Evolutionary conservation across 2,797 vertebrate genomes (phyloP).

Genomic region (Crocodylus rhombifer): DNA sequence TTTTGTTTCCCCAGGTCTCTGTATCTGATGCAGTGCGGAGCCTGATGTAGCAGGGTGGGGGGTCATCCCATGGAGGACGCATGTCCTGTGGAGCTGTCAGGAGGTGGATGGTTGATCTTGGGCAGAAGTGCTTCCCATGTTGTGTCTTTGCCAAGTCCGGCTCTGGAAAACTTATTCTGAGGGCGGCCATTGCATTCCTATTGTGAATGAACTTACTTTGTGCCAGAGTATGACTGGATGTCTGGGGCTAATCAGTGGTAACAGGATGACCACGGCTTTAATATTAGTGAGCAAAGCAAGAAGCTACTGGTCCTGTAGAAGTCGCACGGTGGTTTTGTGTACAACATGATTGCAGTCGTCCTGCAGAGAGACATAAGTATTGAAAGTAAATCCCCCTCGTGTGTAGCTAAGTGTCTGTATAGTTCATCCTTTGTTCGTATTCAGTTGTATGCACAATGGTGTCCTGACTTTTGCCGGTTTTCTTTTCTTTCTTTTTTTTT

Average conservation of each 20-base stretch:
- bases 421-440: slow-evolving; percentile 74
- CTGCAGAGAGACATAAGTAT: slow-evolving; percentile 74
- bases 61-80: not conserved
- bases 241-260: slow-evolving; percentile 72
- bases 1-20: not conserved
- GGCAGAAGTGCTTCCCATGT: slow-evolving; percentile 41
- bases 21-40: not conserved
- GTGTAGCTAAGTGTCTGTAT: slow-evolving; percentile 72
- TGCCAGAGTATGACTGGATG: slow-evolving; percentile 54
- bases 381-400: slow-evolving; percentile 77
- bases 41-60: not conserved
- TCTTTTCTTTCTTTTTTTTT: not conserved
- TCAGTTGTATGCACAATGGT: slow-evolving; percentile 62
- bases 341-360: slow-evolving; percentile 77
- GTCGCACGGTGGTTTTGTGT: slow-evolving; percentile 76
- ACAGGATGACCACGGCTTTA: slow-evolving; percentile 72
- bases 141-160: slow-evolving; percentile 67
- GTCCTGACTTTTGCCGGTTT: slow-evolving; percentile 65
- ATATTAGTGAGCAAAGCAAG: slow-evolving; percentile 74
- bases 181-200: slow-evolving; percentile 58
- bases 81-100: slow-evolving; percentile 63
- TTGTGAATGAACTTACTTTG: slow-evolving; percentile 69
- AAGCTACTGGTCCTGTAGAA: slow-evolving; percentile 76
- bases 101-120: slow-evolving; percentile 58
- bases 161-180: slow-evolving; percentile 75